These are phyloP conservation scores for Morus bassanus DNA, from an alignment of 2,797 vertebrate genomes.

Conservation along the genomic window DNA sequence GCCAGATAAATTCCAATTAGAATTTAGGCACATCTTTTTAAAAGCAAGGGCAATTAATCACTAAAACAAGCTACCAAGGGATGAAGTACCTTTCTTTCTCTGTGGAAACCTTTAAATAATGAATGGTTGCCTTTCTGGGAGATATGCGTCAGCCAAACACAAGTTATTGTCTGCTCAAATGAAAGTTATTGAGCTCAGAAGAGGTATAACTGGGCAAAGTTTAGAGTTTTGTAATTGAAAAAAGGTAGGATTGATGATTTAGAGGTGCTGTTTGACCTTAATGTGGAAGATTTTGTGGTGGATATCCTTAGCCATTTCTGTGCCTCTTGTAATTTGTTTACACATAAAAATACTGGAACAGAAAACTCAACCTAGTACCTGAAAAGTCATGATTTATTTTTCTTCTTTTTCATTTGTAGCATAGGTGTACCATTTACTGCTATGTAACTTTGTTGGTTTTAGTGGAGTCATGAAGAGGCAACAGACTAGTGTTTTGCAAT, in stretches of 20 bases:
- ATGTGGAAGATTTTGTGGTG: neutral
- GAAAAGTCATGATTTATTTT: neutral
- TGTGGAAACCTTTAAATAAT: slow-evolving; percentile 24
- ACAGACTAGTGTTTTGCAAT: neutral
- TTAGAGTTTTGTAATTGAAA: neutral
- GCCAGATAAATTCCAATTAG: slow-evolving; percentile 30
- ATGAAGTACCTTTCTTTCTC: neutral
- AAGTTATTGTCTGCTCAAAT: neutral
- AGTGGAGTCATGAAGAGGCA: neutral
- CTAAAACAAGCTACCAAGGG: neutral
- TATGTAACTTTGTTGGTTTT: neutral
- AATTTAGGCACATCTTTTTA: slow-evolving; percentile 22
- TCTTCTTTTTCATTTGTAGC: neutral
- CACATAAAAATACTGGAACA: neutral
- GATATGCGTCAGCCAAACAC: neutral
- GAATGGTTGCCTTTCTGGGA: neutral
- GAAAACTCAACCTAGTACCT: neutral
- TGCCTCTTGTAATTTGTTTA: neutral
- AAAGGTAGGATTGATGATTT: neutral
- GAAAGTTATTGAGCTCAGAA: neutral
- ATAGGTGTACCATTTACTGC: neutral
- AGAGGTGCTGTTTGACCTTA: neutral
- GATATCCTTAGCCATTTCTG: neutral
- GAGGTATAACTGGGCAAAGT: neutral
- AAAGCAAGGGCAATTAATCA: slow-evolving; percentile 11